Evolutionary conservation across 2,797 vertebrate genomes (phyloP), one percentile per base, ranked within the genome.

Genomic region (Falco berigora): DNA sequence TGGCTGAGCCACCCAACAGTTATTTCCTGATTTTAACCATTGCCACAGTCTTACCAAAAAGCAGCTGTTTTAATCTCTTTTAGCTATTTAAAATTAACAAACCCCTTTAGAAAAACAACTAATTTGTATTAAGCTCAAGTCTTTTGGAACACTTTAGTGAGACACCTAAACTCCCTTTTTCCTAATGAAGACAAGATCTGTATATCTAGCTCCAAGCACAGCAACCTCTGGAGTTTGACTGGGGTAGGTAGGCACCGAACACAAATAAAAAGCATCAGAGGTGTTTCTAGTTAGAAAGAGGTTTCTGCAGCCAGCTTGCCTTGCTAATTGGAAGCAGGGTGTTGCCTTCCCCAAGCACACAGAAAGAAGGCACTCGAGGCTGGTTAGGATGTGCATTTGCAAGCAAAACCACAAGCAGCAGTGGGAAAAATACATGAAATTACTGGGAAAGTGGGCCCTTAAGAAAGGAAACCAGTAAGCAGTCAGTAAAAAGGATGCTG

Each of bases 261-360:
- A 92, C 49, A 92, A 92, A 50, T 23, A 84, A 47, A 23, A 50
- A 91, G 68, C 64, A 40, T n/a, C 30, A 84, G 95, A 92, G 82
- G 79, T 78, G 69, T 86, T 96, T 84, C 66, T 86, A 5, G 4
- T 94, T 94, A 95, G 74, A 47, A 79, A 84, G 85, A 84, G 46
- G 66, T 38, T 95, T 85, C 67, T 82, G 71, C 80, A 76, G 83
- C 42, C 69, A 73, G 34, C 49, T 38, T 67, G 30, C 63, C 22
- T 68, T 72, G 82, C 68, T 96, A 90, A 94, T 83, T 91, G 59
- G 81, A 89, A 94, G 84, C 90, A 92, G 88, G 80, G 83, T 53
- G 61, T 53, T 86, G 56, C 46, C 67, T 87, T 91, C 52, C 56
- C 14, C 53, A 61, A 58, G 59, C 61, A 79, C 23, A 40, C 25